Conservation (phyloP, 2,888 invertebrate genomes). For the Dynastes grantii region DNA sequence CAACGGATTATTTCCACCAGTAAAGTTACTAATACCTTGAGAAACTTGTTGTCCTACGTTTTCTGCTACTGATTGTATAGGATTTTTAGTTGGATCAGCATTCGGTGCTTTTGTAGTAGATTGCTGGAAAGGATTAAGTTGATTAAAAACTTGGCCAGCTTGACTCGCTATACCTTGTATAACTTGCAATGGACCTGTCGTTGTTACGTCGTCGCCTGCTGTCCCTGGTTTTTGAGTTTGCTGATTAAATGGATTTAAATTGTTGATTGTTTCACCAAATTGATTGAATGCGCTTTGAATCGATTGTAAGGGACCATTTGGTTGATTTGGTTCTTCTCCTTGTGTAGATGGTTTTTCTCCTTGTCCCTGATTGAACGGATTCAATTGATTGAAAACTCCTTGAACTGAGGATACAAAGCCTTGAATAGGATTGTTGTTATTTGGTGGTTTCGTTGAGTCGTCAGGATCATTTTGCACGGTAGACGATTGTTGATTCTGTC, state of each 20-base stretch:
- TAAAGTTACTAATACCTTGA: conserved; percentile 9
- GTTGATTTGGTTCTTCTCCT: conserved; percentile 53
- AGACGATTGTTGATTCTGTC: conserved; percentile 31
- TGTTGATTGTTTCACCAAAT: conserved; percentile 52
- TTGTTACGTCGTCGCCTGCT: conserved; percentile 32
- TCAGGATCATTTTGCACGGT: conserved; percentile 45
- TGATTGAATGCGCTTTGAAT: conserved; percentile 53
- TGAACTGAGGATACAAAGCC: conserved; percentile 49
- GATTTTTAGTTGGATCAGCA: conserved; percentile 45
- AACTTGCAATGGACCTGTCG: conserved; percentile 49
- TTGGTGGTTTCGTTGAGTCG: conserved; percentile 17
- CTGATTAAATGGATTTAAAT: conserved; percentile 53
- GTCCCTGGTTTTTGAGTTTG: conserved; percentile 46
- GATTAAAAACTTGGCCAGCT: conserved; percentile 51
- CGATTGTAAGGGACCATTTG: conserved; percentile 49
- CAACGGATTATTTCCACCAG: conserved; percentile 47
- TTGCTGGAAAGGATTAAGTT: conserved; percentile 54
- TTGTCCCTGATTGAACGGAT: conserved; percentile 55
- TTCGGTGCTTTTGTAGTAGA: conserved; percentile 37
- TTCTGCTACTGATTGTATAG: conserved; percentile 41
- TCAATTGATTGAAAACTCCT: conserved; percentile 47
- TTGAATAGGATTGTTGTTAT: conserved; percentile 47
- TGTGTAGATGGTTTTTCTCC: conserved; percentile 52
- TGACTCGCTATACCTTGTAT: conserved; percentile 53
- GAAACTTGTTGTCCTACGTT: conserved; percentile 41